Conservation (phyloP, 2,113 vertebrate species). For the Lophura nycthemera region DNA sequence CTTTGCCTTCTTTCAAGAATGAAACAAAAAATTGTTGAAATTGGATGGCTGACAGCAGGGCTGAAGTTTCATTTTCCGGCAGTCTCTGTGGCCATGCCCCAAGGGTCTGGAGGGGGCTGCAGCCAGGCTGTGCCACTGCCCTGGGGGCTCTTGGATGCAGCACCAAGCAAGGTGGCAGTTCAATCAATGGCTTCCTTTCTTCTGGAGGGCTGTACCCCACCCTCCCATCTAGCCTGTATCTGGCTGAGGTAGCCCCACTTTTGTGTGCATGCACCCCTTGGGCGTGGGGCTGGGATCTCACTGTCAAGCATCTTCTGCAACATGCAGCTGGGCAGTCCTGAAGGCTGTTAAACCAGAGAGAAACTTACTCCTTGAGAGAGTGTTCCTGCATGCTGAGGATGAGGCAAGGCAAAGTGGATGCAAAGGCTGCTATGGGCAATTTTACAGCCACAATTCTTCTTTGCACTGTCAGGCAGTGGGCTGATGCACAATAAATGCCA, state of each 20-base stretch:
- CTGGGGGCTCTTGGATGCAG: neutral
- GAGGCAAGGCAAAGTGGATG: rapidly evolving
- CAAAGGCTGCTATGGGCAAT: rapidly evolving
- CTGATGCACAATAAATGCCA: neutral
- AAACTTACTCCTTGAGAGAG: neutral
- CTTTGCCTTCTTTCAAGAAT: constrained; percentile 33
- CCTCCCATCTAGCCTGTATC: rapidly evolving
- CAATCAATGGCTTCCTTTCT: neutral
- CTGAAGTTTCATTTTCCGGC: constrained; percentile 15
- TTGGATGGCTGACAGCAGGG: constrained; percentile 6
- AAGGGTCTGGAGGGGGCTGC: neutral
- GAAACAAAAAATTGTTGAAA: constrained; percentile 23
- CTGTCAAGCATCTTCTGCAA: neutral
- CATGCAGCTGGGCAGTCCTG: neutral
- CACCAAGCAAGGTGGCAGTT: neutral
- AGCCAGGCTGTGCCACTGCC: neutral
- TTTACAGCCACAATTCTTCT: neutral
- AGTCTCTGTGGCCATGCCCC: neutral
- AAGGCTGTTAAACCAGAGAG: neutral
- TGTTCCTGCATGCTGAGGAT: neutral
- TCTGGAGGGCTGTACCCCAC: neutral
- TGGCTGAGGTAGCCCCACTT: neutral
- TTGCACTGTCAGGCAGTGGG: neutral
- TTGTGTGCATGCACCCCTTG: neutral
- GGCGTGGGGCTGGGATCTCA: neutral